Evolutionary conservation across 2,113 vertebrate genomes (phyloP).

Genomic region (Leptocoma aspasia): DNA sequence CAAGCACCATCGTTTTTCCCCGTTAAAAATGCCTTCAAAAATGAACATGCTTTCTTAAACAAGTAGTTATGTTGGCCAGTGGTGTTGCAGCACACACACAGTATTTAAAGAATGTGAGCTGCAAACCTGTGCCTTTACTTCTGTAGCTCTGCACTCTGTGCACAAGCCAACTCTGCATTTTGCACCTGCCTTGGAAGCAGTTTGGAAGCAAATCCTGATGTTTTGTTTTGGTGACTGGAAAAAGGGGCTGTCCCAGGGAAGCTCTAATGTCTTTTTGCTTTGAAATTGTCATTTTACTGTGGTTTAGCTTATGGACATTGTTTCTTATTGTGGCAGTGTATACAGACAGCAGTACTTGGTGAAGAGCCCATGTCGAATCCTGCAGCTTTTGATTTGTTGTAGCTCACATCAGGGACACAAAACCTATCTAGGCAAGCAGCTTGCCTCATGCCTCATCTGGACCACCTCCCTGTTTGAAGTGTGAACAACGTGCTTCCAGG

Average conservation of each 20-base stretch:
- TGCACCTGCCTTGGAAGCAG: background rate
- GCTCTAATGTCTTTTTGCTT: background rate
- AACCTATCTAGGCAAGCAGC: background rate
- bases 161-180: background rate
- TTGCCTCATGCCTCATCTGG: background rate
- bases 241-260: background rate
- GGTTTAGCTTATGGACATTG: background rate
- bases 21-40: background rate
- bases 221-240: background rate
- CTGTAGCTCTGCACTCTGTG: background rate
- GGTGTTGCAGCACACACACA: background rate
- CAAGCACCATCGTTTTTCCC: background rate
- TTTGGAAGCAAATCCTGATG: background rate
- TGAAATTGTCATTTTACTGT: background rate
- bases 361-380: background rate
- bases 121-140: background rate
- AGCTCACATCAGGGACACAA: background rate
- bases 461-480: background rate
- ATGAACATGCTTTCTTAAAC: background rate
- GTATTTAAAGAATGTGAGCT: background rate
- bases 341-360: background rate
- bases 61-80: background rate
- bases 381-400: background rate
- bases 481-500: background rate
- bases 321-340: background rate